Evolutionary conservation across 2,888 invertebrate genomes (phyloP).

Genomic region (Calameuta pallipes): DNA sequence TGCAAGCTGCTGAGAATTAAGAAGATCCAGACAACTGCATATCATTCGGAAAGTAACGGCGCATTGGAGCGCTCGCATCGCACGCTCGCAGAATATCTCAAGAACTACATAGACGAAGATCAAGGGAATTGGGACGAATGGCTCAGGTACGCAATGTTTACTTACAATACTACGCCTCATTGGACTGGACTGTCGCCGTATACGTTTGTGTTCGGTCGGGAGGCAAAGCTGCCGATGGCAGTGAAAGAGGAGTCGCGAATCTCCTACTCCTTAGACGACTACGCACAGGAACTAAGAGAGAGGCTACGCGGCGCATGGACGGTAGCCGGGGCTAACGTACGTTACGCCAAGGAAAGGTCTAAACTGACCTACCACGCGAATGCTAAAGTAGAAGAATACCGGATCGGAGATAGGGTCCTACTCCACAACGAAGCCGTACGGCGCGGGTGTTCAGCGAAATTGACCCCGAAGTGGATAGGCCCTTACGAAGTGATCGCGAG

Average conservation of each 20-base stretch:
- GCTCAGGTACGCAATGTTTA: neutral
- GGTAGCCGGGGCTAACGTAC: too few species aligned
- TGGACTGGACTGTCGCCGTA: neutral
- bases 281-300: too few species aligned
- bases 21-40: neutral
- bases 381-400: neutral
- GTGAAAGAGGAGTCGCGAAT: too few species aligned
- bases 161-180: neutral
- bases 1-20: neutral
- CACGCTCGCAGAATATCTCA: neutral
- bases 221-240: neutral
- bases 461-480: slow-evolving; percentile 1
- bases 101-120: too few species aligned
- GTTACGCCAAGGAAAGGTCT: neutral
- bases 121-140: slow-evolving; percentile 8
- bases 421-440: neutral
- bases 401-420: neutral
- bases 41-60: neutral
- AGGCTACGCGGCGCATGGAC: too few species aligned
- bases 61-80: too few species aligned
- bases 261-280: too few species aligned
- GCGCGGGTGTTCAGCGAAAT: neutral
- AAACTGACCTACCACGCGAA: too few species aligned
- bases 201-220: neutral
- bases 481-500: neutral